These are phyloP conservation scores for Drosophila saltans DNA, from an alignment of 1,140 invertebrate species.

Conservation along the genomic window DNA sequence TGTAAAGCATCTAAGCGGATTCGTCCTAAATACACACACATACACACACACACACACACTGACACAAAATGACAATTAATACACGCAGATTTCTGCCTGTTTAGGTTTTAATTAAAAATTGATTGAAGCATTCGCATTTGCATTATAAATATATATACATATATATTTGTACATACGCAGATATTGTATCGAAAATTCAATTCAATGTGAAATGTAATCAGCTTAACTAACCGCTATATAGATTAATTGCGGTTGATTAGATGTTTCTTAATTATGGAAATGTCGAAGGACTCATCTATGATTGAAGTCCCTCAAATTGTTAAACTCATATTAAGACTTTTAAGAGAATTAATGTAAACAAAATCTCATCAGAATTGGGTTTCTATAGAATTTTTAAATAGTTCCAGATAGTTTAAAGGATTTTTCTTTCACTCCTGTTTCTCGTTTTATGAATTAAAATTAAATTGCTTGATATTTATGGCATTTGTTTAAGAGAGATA, in stretches of 20 bases:
- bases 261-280: slow-evolving; percentile 32
- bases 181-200: slow-evolving; percentile 40
- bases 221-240: slow-evolving; percentile 40
- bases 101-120: slow-evolving; percentile 78
- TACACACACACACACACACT: slow-evolving; percentile 18
- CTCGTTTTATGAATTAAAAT: too few relatives aligned
- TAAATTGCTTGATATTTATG: too few relatives aligned
- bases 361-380: too few relatives aligned
- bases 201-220: slow-evolving; percentile 39
- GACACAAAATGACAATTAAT: slow-evolving; percentile 48
- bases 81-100: slow-evolving; percentile 41
- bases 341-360: too few relatives aligned
- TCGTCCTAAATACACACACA: slow-evolving; percentile 39
- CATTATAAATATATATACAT: slow-evolving; percentile 56
- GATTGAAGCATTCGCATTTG: slow-evolving; percentile 62
- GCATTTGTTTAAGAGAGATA: too few relatives aligned
- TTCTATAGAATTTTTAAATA: too few relatives aligned
- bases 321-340: background rate
- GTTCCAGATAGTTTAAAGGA: too few relatives aligned
- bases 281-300: background rate
- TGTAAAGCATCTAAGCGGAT: slow-evolving; percentile 66
- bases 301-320: background rate
- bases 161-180: background rate
- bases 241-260: slow-evolving; percentile 52
- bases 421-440: too few relatives aligned